Evolutionary conservation across 2,888 invertebrate species (phyloP), one percentile per base, ranked within the genome.

Genomic region (Autographa gamma): DNA sequence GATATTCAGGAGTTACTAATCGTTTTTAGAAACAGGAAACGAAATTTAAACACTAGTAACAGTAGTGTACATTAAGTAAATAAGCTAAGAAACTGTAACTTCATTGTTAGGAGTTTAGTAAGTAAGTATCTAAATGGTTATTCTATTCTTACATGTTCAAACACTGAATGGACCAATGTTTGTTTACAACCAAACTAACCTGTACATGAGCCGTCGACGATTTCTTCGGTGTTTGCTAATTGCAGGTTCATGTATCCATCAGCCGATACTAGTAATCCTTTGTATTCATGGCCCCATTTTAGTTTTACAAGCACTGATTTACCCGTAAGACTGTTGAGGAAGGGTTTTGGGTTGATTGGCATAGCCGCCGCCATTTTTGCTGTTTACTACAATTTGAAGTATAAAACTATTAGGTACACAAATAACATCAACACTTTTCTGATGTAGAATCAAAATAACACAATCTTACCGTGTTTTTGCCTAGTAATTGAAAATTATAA

Each of bases 251-350:
- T 99, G 90, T 99, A 99, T 9, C 99, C 98, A 94, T 99, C 99
- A 0, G 99, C 99, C 5, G 99, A 99, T 0, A 99, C 99, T 48
- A 99, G 96, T 85, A 98, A 98, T 16, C 99, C 99, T 96, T 99
- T 99, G 93, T 99, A 99, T 93, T 99, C 99, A 93, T 99, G 99
- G 41, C 99, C 99, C 99, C 99, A 99, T 92, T 99, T 99, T 75
- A 99, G 96, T 94, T 99, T 99, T 2, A 99, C 99, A 92, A 99
- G 97, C 56, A 99, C 99, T 58, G 99, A 98, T 96, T 99, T 99
- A 18, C 99, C 99, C 0, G 99, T 99, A 62, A 99, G 96, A 89
- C 98, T 98, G 96, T 99, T 99, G 67, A 99, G 96, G 94, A 99
- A 99, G 76, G 99, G 99, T 96, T 99, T 99, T 6, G 99, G 99